Evolutionary conservation across 2,797 vertebrate genomes (phyloP).

Genomic region (Pipistrellus pygmaeus): DNA sequence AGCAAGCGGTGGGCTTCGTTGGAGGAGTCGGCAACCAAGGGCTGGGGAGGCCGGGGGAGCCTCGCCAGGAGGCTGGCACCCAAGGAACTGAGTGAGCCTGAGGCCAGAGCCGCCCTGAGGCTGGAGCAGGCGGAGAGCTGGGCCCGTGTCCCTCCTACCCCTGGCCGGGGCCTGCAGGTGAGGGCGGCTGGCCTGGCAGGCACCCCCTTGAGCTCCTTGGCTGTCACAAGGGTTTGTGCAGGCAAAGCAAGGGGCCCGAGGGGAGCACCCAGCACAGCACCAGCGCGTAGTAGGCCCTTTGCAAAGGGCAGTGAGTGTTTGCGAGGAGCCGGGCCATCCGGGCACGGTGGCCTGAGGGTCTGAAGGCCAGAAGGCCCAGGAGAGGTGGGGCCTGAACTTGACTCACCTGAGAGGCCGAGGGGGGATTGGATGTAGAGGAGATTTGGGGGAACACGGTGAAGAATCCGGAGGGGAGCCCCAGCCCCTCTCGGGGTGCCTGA

Average conservation of each 20-base stretch:
- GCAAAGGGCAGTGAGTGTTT: background rate
- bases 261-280: background rate
- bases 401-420: too few relatives aligned
- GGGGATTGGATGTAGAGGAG: too few relatives aligned
- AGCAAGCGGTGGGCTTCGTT: rapidly evolving
- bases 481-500: too few relatives aligned
- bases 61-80: background rate
- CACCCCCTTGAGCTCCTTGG: background rate
- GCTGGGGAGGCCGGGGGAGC: background rate
- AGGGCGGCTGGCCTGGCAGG: background rate
- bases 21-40: background rate
- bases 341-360: too few relatives aligned
- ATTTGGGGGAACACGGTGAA: too few relatives aligned
- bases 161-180: rapidly evolving
- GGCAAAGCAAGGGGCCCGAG: rapidly evolving
- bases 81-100: rapidly evolving
- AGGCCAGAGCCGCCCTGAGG: too few relatives aligned
- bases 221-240: background rate
- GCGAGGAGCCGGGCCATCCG: rapidly evolving
- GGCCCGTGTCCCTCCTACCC: too few relatives aligned
- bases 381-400: too few relatives aligned
- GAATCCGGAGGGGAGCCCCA: too few relatives aligned
- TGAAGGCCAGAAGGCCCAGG: too few relatives aligned
- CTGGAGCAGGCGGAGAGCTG: rapidly evolving
- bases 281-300: rapidly evolving